A percentile compares a stretch with the other conserved stretches of the same genome.
Evolutionary conservation across 1,140 invertebrate species (phyloP).

Genomic region (Dendroctonus ponderosae): DNA sequence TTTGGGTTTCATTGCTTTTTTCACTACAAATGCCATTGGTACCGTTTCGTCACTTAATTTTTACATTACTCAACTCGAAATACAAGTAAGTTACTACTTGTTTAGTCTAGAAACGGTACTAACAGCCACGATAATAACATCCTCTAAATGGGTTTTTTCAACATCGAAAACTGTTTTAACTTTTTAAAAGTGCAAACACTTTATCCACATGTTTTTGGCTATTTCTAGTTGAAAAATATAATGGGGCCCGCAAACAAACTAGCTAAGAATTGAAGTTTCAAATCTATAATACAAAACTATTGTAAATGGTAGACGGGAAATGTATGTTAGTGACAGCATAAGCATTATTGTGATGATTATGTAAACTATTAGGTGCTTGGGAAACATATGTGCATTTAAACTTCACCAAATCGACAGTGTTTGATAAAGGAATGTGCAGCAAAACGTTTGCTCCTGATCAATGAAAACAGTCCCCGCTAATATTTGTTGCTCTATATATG

Average conservation of each 20-base stretch:
- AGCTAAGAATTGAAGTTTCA: slow-evolving; percentile 42
- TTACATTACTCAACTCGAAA: neutral
- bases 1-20: neutral
- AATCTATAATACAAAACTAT: slow-evolving; percentile 46
- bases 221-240: neutral
- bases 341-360: slow-evolving; percentile 50
- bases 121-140: neutral
- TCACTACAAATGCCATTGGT: neutral
- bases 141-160: neutral
- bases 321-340: slow-evolving; percentile 46
- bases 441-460: neutral
- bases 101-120: slow-evolving; percentile 14
- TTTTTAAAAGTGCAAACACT: too few relatives aligned
- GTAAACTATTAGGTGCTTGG: slow-evolving; percentile 41
- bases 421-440: slow-evolving; percentile 5
- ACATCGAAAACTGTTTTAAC: too few relatives aligned
- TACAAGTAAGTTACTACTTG: slow-evolving; percentile 10
- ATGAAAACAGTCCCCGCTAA: neutral
- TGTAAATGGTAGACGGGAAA: slow-evolving; percentile 46
- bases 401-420: slow-evolving; percentile 10
- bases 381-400: slow-evolving; percentile 39
- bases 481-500: too few relatives aligned
- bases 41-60: neutral
- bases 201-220: too few relatives aligned
- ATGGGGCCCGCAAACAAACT: neutral